Evolutionary conservation across 1,140 invertebrate species (phyloP).

Genomic region (Gryon sp.): DNA sequence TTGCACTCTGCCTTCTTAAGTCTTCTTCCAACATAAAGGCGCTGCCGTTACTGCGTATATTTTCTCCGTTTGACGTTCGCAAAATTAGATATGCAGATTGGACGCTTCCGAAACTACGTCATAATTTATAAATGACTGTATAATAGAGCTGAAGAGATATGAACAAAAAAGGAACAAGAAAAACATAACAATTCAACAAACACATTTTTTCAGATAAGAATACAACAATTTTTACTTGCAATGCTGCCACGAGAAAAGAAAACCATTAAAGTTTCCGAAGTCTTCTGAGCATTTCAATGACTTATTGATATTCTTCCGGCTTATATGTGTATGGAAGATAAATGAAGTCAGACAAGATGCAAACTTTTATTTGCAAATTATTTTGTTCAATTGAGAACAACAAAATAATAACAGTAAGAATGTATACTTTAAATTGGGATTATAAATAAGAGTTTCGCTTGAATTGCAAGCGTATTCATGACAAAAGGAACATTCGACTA

Average conservation of each 20-base stretch:
- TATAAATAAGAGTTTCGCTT: slow-evolving; percentile 22
- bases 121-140: slow-evolving; percentile 33
- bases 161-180: not conserved
- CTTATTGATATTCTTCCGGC: no score
- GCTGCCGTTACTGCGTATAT: slow-evolving; percentile 19
- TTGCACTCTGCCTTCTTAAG: slow-evolving; percentile 40
- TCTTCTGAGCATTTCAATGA: no score
- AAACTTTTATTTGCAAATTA: not conserved
- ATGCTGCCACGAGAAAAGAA: no score
- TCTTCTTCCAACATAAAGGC: slow-evolving; percentile 31
- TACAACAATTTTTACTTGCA: no score
- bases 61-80: slow-evolving; percentile 27
- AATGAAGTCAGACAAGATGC: not conserved
- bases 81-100: slow-evolving; percentile 58
- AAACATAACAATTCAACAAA: slow-evolving; percentile 24
- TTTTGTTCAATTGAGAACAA: slow-evolving; percentile 3
- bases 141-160: slow-evolving; percentile 5
- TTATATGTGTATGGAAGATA: no score
- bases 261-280: no score
- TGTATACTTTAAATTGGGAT: slow-evolving; percentile 26
- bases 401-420: slow-evolving; percentile 2
- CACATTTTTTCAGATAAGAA: no score
- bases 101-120: slow-evolving; percentile 36
- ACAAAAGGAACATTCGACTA: slow-evolving; percentile 70
- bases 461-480: slow-evolving; percentile 69